phyloP scores from a whole-genome alignment of 1,140 invertebrate species.

The Propsilocerus akamusi region DNA sequence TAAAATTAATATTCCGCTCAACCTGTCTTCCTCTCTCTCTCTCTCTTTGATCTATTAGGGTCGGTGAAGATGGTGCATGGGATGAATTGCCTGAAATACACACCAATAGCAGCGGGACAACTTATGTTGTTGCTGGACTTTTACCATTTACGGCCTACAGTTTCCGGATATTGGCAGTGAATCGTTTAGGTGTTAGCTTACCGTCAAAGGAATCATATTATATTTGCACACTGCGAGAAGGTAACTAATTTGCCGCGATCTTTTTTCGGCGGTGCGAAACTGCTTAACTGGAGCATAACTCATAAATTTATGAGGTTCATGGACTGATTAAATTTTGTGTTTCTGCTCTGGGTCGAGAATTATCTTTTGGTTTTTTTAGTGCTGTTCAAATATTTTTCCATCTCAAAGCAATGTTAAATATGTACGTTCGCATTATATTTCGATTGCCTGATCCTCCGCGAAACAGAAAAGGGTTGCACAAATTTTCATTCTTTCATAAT shows the following conservation, averaged over 20 bases:
- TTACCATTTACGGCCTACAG: constrained; percentile 57
- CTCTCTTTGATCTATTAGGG: constrained; percentile 28
- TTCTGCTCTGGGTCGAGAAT: too few species aligned
- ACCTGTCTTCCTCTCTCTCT: neutral
- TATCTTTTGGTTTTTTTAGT: too few species aligned
- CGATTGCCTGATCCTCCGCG: too few species aligned
- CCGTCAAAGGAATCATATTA: constrained; percentile 56
- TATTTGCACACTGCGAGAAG: constrained; percentile 54
- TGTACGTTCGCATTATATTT: too few species aligned
- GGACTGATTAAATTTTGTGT: too few species aligned
- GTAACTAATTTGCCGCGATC: too few species aligned
- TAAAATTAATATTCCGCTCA: neutral
- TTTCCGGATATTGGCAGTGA: constrained; percentile 51
- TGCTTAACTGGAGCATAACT: too few species aligned
- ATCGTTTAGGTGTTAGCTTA: constrained; percentile 43
- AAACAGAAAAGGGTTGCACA: too few species aligned
- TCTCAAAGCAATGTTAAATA: too few species aligned
- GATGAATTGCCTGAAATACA: constrained; percentile 37
- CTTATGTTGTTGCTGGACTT: constrained; percentile 41
- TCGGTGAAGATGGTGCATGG: constrained; percentile 45
- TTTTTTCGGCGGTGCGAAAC: too few species aligned
- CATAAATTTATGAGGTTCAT: too few species aligned
- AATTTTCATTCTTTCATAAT: neutral
- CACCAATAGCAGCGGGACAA: constrained; percentile 43
- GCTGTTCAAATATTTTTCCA: too few species aligned